These are phyloP conservation scores for Rhinolophus sinicus DNA, from an alignment of 2,113 vertebrate species.

Conservation along the genomic window DNA sequence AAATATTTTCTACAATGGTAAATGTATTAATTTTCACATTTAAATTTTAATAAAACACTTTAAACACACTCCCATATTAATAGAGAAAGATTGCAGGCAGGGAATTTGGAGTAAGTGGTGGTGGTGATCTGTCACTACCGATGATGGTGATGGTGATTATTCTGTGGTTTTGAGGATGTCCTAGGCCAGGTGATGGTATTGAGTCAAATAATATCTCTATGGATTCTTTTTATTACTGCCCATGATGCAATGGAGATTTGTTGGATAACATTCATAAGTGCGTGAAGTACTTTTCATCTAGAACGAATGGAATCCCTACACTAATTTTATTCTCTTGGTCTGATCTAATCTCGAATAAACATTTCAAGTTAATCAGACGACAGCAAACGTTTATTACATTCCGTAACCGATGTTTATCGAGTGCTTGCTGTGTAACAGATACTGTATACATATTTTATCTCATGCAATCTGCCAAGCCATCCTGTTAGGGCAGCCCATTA, in stretches of 20 bases:
- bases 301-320: neutral
- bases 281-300: constrained; percentile 23
- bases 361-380: constrained; percentile 18
- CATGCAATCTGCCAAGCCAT: constrained; percentile 1
- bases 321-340: neutral
- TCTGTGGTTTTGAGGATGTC: constrained; percentile 32
- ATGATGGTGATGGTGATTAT: neutral
- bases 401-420: neutral
- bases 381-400: neutral
- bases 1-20: neutral
- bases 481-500: neutral
- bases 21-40: neutral
- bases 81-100: neutral
- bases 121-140: neutral
- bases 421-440: neutral
- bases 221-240: constrained; percentile 13
- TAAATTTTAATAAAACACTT: constrained; percentile 37
- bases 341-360: neutral
- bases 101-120: neutral
- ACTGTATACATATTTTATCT: neutral
- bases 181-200: neutral
- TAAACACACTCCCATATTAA: neutral
- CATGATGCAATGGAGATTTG: neutral
- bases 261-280: neutral
- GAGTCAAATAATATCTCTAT: neutral